A percentile compares a stretch with the other conserved stretches of the same genome.
Evolutionary conservation across 2,113 vertebrate genomes (phyloP).

Genomic region (Scomber colias): DNA sequence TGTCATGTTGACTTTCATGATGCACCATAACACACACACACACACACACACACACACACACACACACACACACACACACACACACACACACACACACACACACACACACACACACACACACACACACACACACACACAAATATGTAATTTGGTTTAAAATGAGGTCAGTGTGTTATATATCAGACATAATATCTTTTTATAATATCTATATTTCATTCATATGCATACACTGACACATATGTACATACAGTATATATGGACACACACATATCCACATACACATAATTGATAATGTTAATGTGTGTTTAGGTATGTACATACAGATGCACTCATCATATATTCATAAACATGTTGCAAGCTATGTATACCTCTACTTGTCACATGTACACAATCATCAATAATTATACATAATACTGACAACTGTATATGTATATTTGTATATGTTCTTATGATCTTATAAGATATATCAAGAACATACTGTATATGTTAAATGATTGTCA

Average conservation of each 20-base stretch:
- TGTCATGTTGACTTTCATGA: slow-evolving; percentile 37
- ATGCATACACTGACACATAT: not conserved
- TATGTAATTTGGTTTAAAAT: not conserved
- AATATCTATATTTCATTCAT: not conserved
- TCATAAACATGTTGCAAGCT: no score
- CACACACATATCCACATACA: no score
- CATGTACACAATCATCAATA: not conserved
- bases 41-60: not conserved
- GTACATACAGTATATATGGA: no score
- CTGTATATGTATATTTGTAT: not conserved
- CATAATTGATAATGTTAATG: not conserved
- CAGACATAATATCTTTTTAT: not conserved
- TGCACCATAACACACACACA: not conserved
- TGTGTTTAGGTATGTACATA: not conserved
- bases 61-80: slow-evolving; percentile 6
- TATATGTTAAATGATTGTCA: not conserved
- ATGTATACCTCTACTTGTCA: not conserved
- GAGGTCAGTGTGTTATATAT: slow-evolving; percentile 10
- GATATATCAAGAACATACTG: not conserved
- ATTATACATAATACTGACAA: not conserved
- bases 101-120: slow-evolving; percentile 8
- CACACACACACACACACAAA: slow-evolving; percentile 9
- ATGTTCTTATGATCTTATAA: no score
- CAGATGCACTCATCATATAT: not conserved
- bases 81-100: slow-evolving; percentile 16